phyloP scores from a whole-genome alignment of 2,888 invertebrate genomes.

The Resseliella maxima region DNA sequence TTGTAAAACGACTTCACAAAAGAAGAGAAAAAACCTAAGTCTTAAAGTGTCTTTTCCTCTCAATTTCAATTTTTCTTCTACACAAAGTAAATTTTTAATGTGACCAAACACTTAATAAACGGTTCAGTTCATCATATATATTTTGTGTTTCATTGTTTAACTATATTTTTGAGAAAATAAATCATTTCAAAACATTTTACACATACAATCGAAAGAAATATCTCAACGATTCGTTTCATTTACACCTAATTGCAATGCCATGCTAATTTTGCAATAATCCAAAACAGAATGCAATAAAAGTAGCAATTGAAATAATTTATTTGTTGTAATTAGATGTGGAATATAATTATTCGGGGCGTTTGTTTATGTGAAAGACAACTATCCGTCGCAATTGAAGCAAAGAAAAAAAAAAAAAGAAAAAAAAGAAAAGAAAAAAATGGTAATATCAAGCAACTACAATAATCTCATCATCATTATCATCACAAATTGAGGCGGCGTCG shows the following conservation, averaged over 20 bases:
- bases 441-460: too few species aligned
- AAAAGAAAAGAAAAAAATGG: too few species aligned
- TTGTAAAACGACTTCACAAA: not conserved
- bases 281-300: constrained; percentile 32
- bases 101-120: not conserved
- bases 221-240: not conserved
- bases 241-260: constrained; percentile 12
- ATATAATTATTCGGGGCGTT: not conserved
- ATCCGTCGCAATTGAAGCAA: not conserved
- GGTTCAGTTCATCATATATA: not conserved
- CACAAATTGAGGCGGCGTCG: not conserved
- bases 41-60: not conserved
- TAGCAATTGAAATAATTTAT: constrained; percentile 26
- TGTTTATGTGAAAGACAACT: not conserved
- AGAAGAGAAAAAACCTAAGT: not conserved
- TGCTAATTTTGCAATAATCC: constrained; percentile 34
- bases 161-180: not conserved
- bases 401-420: not conserved
- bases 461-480: too few species aligned
- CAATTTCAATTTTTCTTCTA: not conserved
- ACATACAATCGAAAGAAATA: not conserved
- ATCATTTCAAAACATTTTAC: not conserved
- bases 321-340: not conserved
- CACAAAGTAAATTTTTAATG: not conserved
- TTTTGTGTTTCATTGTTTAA: not conserved